Base-by-base conservation (phyloP, 2,797 vertebrate species). In the Cyclura pinguis region DNA sequence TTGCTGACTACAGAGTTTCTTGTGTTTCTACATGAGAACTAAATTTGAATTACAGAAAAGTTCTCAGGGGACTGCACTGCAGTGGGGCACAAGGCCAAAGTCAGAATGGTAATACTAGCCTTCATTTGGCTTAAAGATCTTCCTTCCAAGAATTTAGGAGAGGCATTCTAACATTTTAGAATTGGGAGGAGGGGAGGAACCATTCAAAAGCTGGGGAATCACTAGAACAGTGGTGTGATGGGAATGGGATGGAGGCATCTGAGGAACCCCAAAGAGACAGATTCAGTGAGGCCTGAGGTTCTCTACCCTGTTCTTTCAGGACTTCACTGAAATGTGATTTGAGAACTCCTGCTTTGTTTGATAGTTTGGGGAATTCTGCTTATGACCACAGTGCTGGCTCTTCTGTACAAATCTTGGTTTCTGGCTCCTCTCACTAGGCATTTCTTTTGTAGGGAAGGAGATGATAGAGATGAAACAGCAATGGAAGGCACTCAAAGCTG, bases 401-500 rank as follows among this genome's bases (percentile, higher is more conserved):
- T 18, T 64, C 6, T 64, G 29, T 32, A 69, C 14, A 42, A 29
- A 76, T 80, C 8, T 7, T 24, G 1, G 18, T 20, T 9, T 35
- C n/a, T 64, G 18, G 4, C 82, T 80, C n/a, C 57, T n/a, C 22
- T 62, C 78, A 6, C 4, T 14, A 38, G 18, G 2, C 6, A 1
- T 47, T 55, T 77, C 20, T 35, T 7, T n/a, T 73, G n/a, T 85
- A 93, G 94, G 81, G 50, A 72, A 76, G 13, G 86, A 93, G 57
- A 78, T 83, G 50, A 80, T 80, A n/a, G 85, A 92, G 73, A 89
- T 84, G 0, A 94, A 91, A 59, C 80, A 85, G 84, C 64, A 91
- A 29, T 94, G 94, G 94, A 94, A 93, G 74, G 42, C 3, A 0
- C 85, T 92, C n/a, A 93, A 94, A 86, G 84, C 76, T 0, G 89